Percentiles rank a stretch among this genome's conserved stretches.
phyloP scores from a whole-genome alignment of 2,113 vertebrate genomes.

The Orthonyx spaldingii region DNA sequence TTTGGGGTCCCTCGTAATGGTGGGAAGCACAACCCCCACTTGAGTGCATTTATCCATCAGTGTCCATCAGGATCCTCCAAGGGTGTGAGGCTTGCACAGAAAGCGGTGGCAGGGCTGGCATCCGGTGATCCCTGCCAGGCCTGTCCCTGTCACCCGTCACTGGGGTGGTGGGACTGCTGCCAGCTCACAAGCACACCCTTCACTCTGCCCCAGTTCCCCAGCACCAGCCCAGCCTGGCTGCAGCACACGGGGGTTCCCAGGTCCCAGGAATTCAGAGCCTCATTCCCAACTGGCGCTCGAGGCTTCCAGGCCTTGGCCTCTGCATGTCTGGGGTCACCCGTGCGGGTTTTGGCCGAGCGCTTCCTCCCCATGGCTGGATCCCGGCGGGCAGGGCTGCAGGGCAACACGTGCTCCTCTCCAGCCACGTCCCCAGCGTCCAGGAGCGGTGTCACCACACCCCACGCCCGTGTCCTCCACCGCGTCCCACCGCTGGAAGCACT shows the following conservation, averaged over 20 bases:
- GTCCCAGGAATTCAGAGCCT: accelerated
- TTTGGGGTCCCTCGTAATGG: not conserved
- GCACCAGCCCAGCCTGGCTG: accelerated
- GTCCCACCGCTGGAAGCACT: not conserved
- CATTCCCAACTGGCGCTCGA: accelerated
- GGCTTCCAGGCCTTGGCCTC: not conserved
- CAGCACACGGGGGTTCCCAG: accelerated
- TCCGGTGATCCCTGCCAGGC: not conserved
- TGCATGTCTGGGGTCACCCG: accelerated
- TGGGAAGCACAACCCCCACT: accelerated
- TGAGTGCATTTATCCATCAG: accelerated
- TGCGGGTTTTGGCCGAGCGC: accelerated
- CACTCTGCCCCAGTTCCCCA: not conserved
- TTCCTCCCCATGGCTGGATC: not conserved
- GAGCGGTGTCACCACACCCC: slow-evolving; percentile 9
- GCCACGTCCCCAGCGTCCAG: not conserved
- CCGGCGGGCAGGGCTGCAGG: not conserved
- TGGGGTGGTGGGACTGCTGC: not conserved
- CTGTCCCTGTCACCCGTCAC: not conserved
- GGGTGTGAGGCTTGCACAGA: not conserved
- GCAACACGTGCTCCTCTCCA: not conserved
- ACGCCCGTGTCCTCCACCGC: not conserved
- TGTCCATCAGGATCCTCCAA: too few species aligned
- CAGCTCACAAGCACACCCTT: accelerated
- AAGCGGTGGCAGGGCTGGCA: not conserved